Conservation (phyloP, 2,888 invertebrate genomes). For the Drosophila helvetica region DNA sequence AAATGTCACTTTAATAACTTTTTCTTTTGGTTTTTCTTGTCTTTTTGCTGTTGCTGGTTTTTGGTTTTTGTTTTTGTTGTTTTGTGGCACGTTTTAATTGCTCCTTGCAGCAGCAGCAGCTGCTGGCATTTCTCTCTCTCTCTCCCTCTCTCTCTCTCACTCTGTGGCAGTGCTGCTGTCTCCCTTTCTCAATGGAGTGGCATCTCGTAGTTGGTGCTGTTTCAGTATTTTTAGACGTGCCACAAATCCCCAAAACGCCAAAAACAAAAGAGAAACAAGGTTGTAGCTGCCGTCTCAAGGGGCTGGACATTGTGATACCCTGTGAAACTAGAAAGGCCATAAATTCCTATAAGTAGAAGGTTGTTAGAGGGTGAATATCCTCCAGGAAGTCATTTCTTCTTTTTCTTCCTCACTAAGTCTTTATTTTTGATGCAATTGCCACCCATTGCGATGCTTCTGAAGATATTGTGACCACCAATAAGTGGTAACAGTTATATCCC, state of each 20-base stretch:
- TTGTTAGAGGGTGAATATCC: too few relatives aligned
- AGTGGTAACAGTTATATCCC: not conserved
- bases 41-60: constrained; percentile 29
- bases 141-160: constrained; percentile 5
- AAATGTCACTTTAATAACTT: constrained; percentile 77
- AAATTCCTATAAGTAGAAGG: too few relatives aligned
- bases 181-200: constrained; percentile 4
- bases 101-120: constrained; percentile 51
- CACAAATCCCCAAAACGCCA: constrained; percentile 42
- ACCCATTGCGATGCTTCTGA: too few relatives aligned
- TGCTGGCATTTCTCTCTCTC: constrained; percentile 53
- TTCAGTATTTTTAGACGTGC: constrained; percentile 58
- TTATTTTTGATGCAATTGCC: too few relatives aligned
- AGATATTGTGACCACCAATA: too few relatives aligned
- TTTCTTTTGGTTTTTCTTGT: constrained; percentile 36
- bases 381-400: too few relatives aligned
- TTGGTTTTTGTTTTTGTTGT: constrained; percentile 26
- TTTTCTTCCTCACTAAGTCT: too few relatives aligned
- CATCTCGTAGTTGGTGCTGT: constrained; percentile 9
- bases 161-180: constrained; percentile 20
- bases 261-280: constrained; percentile 8
- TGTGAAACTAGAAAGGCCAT: not conserved
- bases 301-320: constrained; percentile 3
- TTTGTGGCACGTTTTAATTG: constrained; percentile 67
- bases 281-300: constrained; percentile 18